A percentile compares a stretch with the other conserved stretches of the same genome.
Conservation (phyloP, 2,888 invertebrate species). For the Hemaris fuciformis region DNA sequence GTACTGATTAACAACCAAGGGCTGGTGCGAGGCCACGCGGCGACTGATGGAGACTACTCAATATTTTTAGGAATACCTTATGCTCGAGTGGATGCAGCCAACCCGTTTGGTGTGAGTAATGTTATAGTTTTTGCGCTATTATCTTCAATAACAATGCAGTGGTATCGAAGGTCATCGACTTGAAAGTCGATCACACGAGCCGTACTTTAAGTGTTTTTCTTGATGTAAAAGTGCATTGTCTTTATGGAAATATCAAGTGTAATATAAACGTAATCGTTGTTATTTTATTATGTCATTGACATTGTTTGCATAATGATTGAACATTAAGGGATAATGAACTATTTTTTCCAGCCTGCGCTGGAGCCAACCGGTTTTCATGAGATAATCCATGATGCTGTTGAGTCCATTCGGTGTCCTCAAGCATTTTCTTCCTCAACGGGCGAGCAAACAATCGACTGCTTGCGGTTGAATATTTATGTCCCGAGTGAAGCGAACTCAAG, state of each 20-base stretch:
- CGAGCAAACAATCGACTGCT: conserved; percentile 76
- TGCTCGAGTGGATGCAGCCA: conserved; percentile 55
- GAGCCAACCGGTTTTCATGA: conserved; percentile 51
- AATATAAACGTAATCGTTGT: background rate
- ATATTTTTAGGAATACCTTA: conserved; percentile 70
- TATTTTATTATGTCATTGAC: background rate
- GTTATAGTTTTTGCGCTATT: background rate
- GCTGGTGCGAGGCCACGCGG: conserved; percentile 60
- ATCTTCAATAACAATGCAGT: conserved; percentile 7
- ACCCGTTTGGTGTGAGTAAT: conserved; percentile 73
- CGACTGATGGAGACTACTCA: conserved; percentile 64
- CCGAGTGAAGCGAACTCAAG: conserved; percentile 55
- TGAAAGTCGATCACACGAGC: conserved; percentile 5
- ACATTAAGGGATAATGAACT: background rate
- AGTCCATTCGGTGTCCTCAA: conserved; percentile 65
- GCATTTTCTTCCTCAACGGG: conserved; percentile 20
- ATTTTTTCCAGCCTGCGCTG: conserved; percentile 51
- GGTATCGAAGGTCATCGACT: background rate
- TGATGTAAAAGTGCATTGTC: conserved; percentile 7
- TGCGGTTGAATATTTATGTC: conserved; percentile 83
- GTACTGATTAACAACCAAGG: conserved; percentile 63
- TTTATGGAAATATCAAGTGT: background rate
- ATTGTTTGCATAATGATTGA: background rate
- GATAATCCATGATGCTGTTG: conserved; percentile 58
- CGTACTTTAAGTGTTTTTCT: background rate